phyloP scores from a whole-genome alignment of 2,113 vertebrate species.

The Pampusana beccarii region DNA sequence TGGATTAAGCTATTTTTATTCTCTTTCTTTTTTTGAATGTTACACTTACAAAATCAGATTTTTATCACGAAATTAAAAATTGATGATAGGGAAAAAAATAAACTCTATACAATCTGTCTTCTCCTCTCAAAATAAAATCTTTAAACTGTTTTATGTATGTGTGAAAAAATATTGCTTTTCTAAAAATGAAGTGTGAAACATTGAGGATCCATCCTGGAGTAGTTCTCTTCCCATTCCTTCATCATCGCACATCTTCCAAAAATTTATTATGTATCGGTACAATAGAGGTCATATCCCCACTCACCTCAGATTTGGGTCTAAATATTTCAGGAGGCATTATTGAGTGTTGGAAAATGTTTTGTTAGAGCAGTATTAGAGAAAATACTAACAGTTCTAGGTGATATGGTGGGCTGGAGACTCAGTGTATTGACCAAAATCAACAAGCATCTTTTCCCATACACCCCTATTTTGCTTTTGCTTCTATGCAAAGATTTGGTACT shows the following conservation, averaged over 20 bases:
- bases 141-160: neutral
- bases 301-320: neutral
- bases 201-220: neutral
- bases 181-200: neutral
- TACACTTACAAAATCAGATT: neutral
- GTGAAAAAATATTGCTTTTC: neutral
- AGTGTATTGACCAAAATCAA: neutral
- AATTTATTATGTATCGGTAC: neutral
- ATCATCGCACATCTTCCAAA: neutral
- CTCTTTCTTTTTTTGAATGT: neutral
- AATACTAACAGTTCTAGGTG: neutral
- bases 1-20: neutral
- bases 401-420: neutral
- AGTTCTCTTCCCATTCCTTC: neutral
- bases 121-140: neutral
- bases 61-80: slow-evolving; percentile 18
- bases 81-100: neutral
- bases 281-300: neutral
- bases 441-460: too few species aligned
- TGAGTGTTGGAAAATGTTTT: neutral
- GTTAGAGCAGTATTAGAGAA: neutral
- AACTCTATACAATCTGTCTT: neutral
- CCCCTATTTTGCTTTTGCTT: neutral
- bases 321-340: neutral
- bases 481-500: neutral